These are phyloP conservation scores for Gopherus flavomarginatus DNA, from an alignment of 2,113 vertebrate species.

Conservation along the genomic window DNA sequence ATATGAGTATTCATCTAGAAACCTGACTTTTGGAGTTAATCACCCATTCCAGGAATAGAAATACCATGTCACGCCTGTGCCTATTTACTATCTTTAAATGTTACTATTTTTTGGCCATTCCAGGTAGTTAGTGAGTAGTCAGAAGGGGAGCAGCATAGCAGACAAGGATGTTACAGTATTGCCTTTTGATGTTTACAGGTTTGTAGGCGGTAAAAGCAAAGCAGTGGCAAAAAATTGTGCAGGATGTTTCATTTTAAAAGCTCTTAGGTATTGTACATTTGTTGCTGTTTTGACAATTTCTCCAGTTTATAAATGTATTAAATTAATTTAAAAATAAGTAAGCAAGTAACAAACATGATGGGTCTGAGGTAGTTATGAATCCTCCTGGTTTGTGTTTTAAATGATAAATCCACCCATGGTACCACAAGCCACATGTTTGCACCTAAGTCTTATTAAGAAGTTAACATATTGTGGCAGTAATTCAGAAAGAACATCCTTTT, in stretches of 20 bases:
- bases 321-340: background rate
- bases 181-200: background rate
- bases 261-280: background rate
- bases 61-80: background rate
- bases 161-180: background rate
- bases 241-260: background rate
- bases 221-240: background rate
- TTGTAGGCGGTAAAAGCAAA: background rate
- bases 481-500: background rate
- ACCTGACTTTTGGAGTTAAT: background rate
- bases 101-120: background rate
- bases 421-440: too few relatives aligned
- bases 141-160: background rate
- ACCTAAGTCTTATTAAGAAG: background rate
- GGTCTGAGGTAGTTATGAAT: background rate
- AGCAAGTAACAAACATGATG: background rate
- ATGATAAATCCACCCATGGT: background rate
- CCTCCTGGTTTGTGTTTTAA: background rate
- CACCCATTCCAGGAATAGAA: background rate
- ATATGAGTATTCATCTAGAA: background rate
- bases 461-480: background rate
- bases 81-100: background rate
- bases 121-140: background rate
- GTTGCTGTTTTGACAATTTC: background rate
- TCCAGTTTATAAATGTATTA: background rate